Base-by-base conservation (phyloP, 2,113 vertebrate genomes). In the Phylloscopus whistleri region DNA sequence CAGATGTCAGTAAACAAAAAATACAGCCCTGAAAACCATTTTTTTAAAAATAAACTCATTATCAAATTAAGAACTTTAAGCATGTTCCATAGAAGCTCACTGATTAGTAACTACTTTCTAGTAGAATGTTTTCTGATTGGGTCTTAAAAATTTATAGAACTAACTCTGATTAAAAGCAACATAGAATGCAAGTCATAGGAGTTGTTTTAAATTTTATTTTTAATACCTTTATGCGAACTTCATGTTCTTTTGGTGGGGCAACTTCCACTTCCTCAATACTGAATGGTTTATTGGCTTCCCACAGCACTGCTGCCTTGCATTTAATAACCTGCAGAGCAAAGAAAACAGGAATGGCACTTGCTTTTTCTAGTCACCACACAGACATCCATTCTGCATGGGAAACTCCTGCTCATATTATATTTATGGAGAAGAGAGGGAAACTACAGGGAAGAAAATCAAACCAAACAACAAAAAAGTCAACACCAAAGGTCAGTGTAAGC, bases 201-300 rank as follows among this genome's bases (percentile, higher is more conserved):
- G 13, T 27, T 46, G 16, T 24, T 73, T 44, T 20, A 53, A 30
- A 41, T 73, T 60, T 67, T 72, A 53, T 23, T 79, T 58, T 74
- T 44, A 62, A 8, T 91, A 99, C 98, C 98, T 99, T 99, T 83
- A 99, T 98, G 16, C 98, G 97, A 84, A 99, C 93, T 98, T 99
- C 98, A 43, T 98, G 96, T 23, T 96, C 95, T 84, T 99, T 98
- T 13, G 98, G 98, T 10, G 98, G 98, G 8, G 98, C 98, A 30
- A 99, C 98, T 96, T 99, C 98, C 17, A 99, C 98, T 56, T 99
- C 98, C 64, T 99, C 99, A 9, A 98, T 98, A 90, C 98, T 98
- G 85, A 99, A 91, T 3, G 98, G 98, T 87, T 98, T 98, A 59
- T 98, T 98, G 27, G 96, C 78, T 95, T 98, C 98, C 99, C 99